Evolutionary conservation across 2,888 invertebrate genomes (phyloP).

Genomic region (Drosophila neoperkinsi): DNA sequence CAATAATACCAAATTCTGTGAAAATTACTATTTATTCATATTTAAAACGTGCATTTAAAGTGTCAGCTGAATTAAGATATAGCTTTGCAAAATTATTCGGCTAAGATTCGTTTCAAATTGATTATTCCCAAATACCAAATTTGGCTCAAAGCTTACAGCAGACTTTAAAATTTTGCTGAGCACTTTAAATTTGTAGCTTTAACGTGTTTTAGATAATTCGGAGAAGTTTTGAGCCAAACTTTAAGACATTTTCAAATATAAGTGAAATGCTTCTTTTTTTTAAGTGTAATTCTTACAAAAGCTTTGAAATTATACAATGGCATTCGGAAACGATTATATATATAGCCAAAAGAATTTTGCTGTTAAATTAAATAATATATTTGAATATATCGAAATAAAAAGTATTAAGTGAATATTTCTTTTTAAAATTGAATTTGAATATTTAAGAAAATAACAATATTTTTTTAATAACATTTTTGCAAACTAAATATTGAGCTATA

Average conservation of each 20-base stretch:
- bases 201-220: background rate
- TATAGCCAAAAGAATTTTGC: background rate
- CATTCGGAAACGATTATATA: background rate
- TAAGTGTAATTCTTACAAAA: background rate
- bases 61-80: background rate
- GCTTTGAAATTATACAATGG: background rate
- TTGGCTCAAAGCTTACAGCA: background rate
- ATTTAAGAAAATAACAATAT: background rate
- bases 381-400: background rate
- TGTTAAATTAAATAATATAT: background rate
- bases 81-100: background rate
- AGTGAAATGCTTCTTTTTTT: background rate
- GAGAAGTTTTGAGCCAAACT: background rate
- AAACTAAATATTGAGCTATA: background rate
- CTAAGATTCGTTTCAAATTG: background rate
- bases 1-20: conserved; percentile 22
- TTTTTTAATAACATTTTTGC: background rate
- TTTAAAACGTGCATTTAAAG: background rate
- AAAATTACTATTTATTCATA: conserved; percentile 3
- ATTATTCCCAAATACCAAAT: background rate
- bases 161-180: background rate
- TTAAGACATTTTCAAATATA: background rate
- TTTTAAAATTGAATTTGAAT: background rate
- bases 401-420: background rate
- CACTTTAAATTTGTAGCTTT: background rate